Base-by-base conservation (phyloP, 2,888 invertebrate species). In the Dorcus parallelipipedus region DNA sequence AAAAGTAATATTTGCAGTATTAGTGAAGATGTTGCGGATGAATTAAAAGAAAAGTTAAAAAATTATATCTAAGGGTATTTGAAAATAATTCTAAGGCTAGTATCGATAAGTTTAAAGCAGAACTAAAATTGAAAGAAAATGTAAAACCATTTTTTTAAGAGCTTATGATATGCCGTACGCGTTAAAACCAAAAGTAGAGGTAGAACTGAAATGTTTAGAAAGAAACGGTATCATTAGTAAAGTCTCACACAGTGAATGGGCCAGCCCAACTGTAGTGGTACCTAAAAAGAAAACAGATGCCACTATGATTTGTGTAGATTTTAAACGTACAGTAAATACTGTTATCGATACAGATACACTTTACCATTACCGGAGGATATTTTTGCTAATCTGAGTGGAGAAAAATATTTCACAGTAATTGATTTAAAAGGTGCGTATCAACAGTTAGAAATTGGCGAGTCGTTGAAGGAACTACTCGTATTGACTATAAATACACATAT, bases 351-450 rank as follows among this genome's bases (percentile, higher is more conserved):
- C 56, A 20, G 67, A 71, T 10, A 68, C 50, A 68, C 69, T 9
- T 64, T 75, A 52, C 73, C 73, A 3, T 55, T 63, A 39, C 65
- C 68, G 9, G 66, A 70, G 40, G 72, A 73, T 53, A 67, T 74
- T 43, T 70, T 71, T 60, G 64, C 68, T 7, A 56, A 59, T 7
- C 53, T 74, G 23, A 57, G 50, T 40, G 66, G 66, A n/a, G 67
- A 66, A 45, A 57, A 62, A 45, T 58, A 60, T 52, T 73, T 67
- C 57, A 61, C 64, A 47, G 62, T 66, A 7, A 1, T 33, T 2
- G 68, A 69, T 58, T 57, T 69, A 53, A 47, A 63, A 9, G 63
- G 62, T 33, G 67, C 67, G 3, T 69, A 69, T 38, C 63, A 64
- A 51, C 69, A 70, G 51, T 43, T 71, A 8, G 23, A 39, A 33